Conservation (phyloP, 1,140 invertebrate genomes). For the Bombus consobrinus region DNA sequence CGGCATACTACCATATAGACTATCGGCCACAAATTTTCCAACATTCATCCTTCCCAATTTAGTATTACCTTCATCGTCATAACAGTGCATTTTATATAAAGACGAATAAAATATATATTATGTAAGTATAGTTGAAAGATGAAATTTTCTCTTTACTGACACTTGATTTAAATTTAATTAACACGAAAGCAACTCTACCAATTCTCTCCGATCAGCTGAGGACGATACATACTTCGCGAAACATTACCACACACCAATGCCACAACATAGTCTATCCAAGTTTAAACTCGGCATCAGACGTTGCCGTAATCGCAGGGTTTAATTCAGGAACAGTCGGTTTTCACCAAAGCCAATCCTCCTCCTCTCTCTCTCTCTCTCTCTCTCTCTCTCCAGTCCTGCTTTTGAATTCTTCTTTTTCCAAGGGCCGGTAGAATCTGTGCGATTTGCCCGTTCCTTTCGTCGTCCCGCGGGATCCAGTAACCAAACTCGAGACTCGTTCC, state of each 20-base stretch:
- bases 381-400: background rate
- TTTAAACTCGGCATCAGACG: constrained; percentile 26
- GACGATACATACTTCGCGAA: background rate
- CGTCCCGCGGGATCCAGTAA: constrained; percentile 43
- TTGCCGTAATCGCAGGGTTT: constrained; percentile 40
- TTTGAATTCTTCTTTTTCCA: constrained; percentile 30
- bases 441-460: constrained; percentile 67
- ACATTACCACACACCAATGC: constrained; percentile 21
- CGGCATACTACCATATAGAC: no score
- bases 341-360: background rate
- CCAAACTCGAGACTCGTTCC: constrained; percentile 38
- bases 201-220: background rate
- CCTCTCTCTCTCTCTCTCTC: background rate
- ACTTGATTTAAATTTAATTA: no score
- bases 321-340: constrained; percentile 40
- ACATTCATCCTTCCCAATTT: no score
- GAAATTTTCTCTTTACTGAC: no score
- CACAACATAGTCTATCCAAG: constrained; percentile 9
- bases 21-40: no score
- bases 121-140: no score
- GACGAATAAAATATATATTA: no score
- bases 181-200: no score
- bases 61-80: no score
- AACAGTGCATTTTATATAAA: no score
- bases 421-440: constrained; percentile 69